Evolutionary conservation across 92 coral and sea anemone species (phyloP).

Genomic region (Zoanthus sansibaricus): DNA sequence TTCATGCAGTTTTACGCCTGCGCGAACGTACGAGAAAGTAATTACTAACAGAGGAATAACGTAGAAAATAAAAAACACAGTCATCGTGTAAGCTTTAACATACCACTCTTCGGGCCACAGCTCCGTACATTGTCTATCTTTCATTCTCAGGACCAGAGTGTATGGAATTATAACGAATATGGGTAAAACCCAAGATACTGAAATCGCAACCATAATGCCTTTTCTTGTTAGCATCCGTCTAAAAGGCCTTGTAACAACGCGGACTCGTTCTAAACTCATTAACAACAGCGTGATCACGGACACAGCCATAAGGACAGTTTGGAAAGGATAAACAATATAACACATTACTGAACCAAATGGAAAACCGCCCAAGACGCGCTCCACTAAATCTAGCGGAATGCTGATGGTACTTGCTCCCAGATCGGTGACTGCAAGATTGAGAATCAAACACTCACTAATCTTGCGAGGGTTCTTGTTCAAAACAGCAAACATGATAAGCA

Average conservation of each 20-base stretch:
- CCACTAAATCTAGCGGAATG: constrained; percentile 85
- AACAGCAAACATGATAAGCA: constrained; percentile 68
- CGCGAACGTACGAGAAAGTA: constrained; percentile 80
- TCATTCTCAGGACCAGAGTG: constrained; percentile 65
- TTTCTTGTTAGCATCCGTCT: constrained; percentile 68
- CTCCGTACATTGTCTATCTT: constrained; percentile 76
- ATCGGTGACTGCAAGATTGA: constrained; percentile 89
- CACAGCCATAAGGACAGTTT: constrained; percentile 88
- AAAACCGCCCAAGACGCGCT: constrained; percentile 70
- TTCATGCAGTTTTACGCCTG: constrained; percentile 70
- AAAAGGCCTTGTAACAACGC: constrained; percentile 83
- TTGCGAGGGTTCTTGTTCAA: constrained; percentile 69
- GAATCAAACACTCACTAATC: constrained; percentile 87
- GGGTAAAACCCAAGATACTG: constrained; percentile 76
- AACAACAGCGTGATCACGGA: constrained; percentile 87
- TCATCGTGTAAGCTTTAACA: constrained; percentile 77
- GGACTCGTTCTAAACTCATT: constrained; percentile 92
- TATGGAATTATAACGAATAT: constrained; percentile 86
- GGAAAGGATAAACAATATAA: constrained; percentile 85
- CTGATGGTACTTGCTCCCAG: constrained; percentile 80
- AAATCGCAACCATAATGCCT: constrained; percentile 62
- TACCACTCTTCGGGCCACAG: constrained; percentile 86
- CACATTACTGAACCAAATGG: constrained; percentile 93
- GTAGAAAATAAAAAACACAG: constrained; percentile 81
- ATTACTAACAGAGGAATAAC: constrained; percentile 84